These are phyloP conservation scores for Oryctes rhinoceros DNA, from an alignment of 1,140 invertebrate genomes.

Conservation along the genomic window DNA sequence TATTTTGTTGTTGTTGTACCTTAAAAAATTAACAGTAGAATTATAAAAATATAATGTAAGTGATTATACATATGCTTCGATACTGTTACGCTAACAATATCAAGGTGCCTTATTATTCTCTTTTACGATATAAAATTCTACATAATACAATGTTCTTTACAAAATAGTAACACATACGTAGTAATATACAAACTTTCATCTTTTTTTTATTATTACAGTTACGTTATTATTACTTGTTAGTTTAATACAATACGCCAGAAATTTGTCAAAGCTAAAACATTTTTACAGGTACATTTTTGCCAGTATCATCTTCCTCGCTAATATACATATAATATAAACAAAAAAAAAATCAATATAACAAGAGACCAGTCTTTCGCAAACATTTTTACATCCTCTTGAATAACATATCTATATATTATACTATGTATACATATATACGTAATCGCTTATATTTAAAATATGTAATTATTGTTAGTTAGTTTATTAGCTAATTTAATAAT, in stretches of 20 bases:
- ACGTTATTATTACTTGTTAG: neutral
- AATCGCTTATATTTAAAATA: too few relatives aligned
- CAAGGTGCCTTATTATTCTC: neutral
- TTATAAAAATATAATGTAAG: neutral
- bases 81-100: neutral
- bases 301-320: neutral
- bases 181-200: neutral
- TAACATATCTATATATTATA: too few relatives aligned
- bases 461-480: too few relatives aligned
- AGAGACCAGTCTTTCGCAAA: neutral
- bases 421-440: too few relatives aligned
- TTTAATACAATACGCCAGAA: neutral
- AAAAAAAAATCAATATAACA: neutral
- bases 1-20: neutral
- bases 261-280: neutral
- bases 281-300: slow-evolving; percentile 16
- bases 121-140: neutral
- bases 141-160: neutral
- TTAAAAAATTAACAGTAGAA: neutral
- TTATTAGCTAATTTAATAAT: too few relatives aligned
- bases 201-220: neutral
- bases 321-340: too few relatives aligned
- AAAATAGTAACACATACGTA: neutral
- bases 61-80: neutral
- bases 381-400: too few relatives aligned